Percentiles rank a stretch among this genome's conserved stretches.
Evolutionary conservation across 2,113 vertebrate species (phyloP).

Genomic region (Elephas maximus): DNA sequence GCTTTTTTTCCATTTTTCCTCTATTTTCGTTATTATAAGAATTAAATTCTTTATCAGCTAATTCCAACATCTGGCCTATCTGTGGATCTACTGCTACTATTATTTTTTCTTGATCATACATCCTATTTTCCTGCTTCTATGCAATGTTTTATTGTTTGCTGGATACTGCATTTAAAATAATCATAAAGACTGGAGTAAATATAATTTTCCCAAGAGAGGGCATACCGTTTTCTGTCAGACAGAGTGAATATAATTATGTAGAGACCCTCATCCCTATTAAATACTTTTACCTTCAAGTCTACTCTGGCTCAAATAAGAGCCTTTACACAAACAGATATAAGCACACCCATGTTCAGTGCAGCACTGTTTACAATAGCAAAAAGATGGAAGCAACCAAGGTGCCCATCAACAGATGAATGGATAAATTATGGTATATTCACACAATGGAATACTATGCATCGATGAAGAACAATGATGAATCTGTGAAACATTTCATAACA

Average conservation of each 20-base stretch:
- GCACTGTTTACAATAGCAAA: too few relatives aligned
- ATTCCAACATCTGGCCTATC: not conserved
- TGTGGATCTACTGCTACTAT: not conserved
- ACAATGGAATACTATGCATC: too few relatives aligned
- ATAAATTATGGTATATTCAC: too few relatives aligned
- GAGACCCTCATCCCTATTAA: not conserved
- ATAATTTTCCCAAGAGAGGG: not conserved
- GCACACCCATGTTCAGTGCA: too few relatives aligned
- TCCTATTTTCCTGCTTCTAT: not conserved
- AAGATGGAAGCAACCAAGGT: too few relatives aligned
- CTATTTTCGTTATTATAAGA: constrained; percentile 17
- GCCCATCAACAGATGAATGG: too few relatives aligned
- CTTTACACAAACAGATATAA: too few relatives aligned
- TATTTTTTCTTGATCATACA: not conserved
- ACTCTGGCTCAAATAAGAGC: not conserved
- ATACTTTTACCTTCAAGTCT: not conserved
- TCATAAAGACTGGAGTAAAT: not conserved
- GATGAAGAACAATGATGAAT: too few relatives aligned
- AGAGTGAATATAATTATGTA: not conserved
- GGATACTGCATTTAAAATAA: not conserved
- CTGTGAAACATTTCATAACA: too few relatives aligned
- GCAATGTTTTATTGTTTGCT: not conserved
- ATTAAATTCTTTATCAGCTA: constrained; percentile 15
- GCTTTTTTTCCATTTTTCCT: not conserved
- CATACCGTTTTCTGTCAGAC: not conserved